Evolutionary conservation across 2,797 vertebrate species (phyloP).

Genomic region (Peromyscus attwateri): DNA sequence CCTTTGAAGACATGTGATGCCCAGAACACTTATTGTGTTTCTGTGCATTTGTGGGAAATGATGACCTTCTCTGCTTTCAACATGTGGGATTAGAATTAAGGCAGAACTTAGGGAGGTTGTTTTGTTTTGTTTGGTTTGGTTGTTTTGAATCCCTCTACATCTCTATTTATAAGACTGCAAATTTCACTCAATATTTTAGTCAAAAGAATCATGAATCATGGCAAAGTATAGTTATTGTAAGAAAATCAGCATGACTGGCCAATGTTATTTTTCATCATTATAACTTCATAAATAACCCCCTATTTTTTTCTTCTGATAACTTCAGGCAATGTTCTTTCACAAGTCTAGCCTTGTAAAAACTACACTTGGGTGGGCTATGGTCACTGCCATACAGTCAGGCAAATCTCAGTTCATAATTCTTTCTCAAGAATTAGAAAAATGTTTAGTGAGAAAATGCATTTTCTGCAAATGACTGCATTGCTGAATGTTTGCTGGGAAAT

Average conservation of each 20-base stretch:
- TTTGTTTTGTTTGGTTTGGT: neutral
- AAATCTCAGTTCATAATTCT: constrained; percentile 70
- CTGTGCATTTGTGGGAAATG: constrained; percentile 68
- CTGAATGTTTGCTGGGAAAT: constrained; percentile 68
- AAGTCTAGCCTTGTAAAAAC: constrained; percentile 78
- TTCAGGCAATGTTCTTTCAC: constrained; percentile 73
- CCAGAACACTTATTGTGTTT: constrained; percentile 66
- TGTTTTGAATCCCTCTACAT: constrained; percentile 33
- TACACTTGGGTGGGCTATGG: constrained; percentile 76
- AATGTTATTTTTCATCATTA: constrained; percentile 62
- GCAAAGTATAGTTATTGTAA: constrained; percentile 79
- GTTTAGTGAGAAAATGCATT: constrained; percentile 70
- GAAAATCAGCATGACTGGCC: constrained; percentile 61
- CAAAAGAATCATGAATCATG: constrained; percentile 77
- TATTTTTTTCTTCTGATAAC: constrained; percentile 75
- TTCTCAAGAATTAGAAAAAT: constrained; percentile 73
- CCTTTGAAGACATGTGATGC: constrained; percentile 64
- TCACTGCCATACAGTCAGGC: constrained; percentile 65
- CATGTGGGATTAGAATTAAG: constrained; percentile 59
- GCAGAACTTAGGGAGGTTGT: neutral
- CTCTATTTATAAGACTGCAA: constrained; percentile 78
- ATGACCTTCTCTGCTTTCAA: constrained; percentile 67
- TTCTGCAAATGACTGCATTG: constrained; percentile 74
- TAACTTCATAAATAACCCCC: constrained; percentile 75
- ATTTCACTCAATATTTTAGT: constrained; percentile 83